Base-by-base conservation (phyloP, 2,888 invertebrate genomes). In the Lepetodrilus schrolli region DNA sequence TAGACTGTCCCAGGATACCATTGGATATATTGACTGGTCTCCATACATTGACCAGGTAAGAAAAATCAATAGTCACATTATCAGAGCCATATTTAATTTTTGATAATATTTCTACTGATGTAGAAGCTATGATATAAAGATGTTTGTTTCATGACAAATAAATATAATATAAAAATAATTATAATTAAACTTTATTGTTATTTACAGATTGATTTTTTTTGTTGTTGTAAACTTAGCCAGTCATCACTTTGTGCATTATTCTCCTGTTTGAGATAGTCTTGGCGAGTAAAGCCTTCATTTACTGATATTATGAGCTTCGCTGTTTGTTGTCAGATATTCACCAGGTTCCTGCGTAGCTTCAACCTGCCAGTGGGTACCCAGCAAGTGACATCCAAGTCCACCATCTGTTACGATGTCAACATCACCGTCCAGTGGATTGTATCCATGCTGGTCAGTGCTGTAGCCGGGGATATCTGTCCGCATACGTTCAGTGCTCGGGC, bases 21-120 rank as follows among this genome's bases (percentile, higher is more conserved):
- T 95, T 70, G 96, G 97, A 0, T 93, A 94, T 70, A 94, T 97
- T 50, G 94, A 98, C 89, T 98, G 97, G 97, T 94, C 94, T 77
- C 95, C 95, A 0, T 93, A 96, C 87, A 93, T 96, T 70, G 94
- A 96, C n/a, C 83, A 83, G 84, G 90, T 90, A 82, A 43, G 17
- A 13, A 43, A 4, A 13, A 13, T 17, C 8, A 43, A n/a, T n/a
- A n/a, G n/a, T n/a, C n/a, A n/a, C n/a, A 43, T 2, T 43, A 5
- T 43, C 43, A 17, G 10, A 17, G 13, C 43, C 7, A 10, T 2
- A 10, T n/a, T 38, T 17, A 43, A 8, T 43, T 43, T 17, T 43
- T 43, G 13, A 43, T 17, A 5, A 17, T 2, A 5, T 43, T 2
- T 17, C 43, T 7, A 17, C 43, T 0, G 13, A 43, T n/a, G n/a